Evolutionary conservation across 2,797 vertebrate species (phyloP), one percentile per base, ranked within the genome.

Genomic region (Rhynchotus rufescens): DNA sequence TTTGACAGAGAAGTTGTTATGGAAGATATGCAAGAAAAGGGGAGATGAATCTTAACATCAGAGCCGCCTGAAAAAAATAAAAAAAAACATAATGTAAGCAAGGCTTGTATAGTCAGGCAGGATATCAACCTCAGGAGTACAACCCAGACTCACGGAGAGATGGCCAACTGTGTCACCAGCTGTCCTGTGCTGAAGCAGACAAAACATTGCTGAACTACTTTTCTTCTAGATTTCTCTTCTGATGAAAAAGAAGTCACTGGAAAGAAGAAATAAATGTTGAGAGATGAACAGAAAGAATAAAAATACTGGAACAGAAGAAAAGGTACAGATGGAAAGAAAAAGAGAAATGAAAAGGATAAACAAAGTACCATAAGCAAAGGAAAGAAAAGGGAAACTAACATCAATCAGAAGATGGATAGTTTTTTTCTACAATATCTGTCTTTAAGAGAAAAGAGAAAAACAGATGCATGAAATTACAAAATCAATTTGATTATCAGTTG

Each of bases 231-330:
- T 80, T 84, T 83, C 68, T 84, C 32, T 52, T 60, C 38, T 76
- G 73, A 75, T 88, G 88, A 82, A 92, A 82, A 83, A 28, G 13
- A 8, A 78, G 62, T 16, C 26, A n/a, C 26, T 69, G 51, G 21
- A 86, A 84, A 84, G 62, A 91, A 84, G 57, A 86, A 81, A 84
- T 34, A 88, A 92, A 56, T 42, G 66, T 66, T 92, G 82, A 72
- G 86, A 89, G 61, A 25, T 59, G 88, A 94, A 72, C 45, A 85
- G 62, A 80, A 57, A 32, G 34, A 85, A 90, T 45, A 86, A 92
- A 93, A 90, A 92, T 76, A 1, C 62, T 68, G n/a, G 66, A 59
- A 51, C 34, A 92, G 44, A 86, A 90, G 36, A 77, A 36, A 91
- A 80, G 20, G 19, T 15, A 60, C 30, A 36, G 47, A 91, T 23